These are phyloP conservation scores for Drosophila repletoides DNA, from an alignment of 1,140 invertebrate species.

Conservation along the genomic window DNA sequence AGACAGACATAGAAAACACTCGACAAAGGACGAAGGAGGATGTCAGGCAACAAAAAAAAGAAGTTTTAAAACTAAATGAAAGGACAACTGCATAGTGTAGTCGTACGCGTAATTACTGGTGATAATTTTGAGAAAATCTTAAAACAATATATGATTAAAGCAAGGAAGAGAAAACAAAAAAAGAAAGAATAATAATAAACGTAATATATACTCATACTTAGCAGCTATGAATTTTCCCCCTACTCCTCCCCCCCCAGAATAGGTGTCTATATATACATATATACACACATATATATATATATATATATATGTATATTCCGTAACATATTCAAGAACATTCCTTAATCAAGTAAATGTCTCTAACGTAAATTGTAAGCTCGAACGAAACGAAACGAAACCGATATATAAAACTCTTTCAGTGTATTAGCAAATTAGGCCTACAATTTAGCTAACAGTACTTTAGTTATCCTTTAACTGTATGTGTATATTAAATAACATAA, in stretches of 20 bases:
- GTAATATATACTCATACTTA: conserved; percentile 46
- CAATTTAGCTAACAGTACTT: conserved; percentile 67
- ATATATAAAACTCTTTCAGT: conserved; percentile 35
- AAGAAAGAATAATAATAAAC: conserved; percentile 33
- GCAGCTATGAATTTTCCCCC: conserved; percentile 65
- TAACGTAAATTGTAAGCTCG: conserved; percentile 40
- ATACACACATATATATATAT: conserved; percentile 32
- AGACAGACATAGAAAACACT: conserved; percentile 43
- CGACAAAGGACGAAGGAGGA: conserved; percentile 51
- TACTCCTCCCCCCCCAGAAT: conserved; percentile 22
- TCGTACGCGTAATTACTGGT: conserved; percentile 80
- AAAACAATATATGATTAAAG: conserved; percentile 35
- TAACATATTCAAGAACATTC: conserved; percentile 13
- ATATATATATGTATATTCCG: conserved; percentile 23
- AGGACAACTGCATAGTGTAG: conserved; percentile 79
- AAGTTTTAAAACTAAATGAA: conserved; percentile 57
- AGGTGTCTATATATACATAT: conserved; percentile 65
- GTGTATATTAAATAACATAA: conserved; percentile 1
- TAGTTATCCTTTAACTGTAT: conserved; percentile 37
- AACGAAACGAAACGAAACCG: conserved; percentile 25
- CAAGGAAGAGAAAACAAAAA: conserved; percentile 36
- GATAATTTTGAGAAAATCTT: conserved; percentile 77
- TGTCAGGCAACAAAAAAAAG: conserved; percentile 16
- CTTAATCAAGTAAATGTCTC: conserved; percentile 32
- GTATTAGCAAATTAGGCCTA: conserved; percentile 70